Conservation (phyloP, 2,888 invertebrate species). For the Oligia latruncula region DNA sequence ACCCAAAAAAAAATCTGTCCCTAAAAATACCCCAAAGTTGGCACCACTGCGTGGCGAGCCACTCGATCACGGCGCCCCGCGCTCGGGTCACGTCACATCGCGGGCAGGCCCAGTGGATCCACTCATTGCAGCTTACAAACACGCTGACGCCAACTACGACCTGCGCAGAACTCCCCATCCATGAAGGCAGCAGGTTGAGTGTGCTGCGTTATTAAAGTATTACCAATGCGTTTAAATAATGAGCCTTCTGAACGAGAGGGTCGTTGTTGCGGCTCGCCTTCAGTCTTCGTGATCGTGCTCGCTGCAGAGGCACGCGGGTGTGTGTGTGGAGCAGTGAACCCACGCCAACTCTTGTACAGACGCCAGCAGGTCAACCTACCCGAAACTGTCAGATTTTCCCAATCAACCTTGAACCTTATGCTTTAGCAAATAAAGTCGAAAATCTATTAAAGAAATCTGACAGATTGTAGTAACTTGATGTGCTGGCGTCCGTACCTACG, state of each 20-base stretch:
- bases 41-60: background rate
- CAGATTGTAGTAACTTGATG: too few relatives aligned
- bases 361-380: too few relatives aligned
- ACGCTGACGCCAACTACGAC: background rate
- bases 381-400: too few relatives aligned
- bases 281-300: background rate
- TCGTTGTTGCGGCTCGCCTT: background rate
- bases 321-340: background rate
- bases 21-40: too few relatives aligned
- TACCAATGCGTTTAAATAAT: background rate
- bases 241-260: background rate
- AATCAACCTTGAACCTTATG: too few relatives aligned
- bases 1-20: too few relatives aligned
- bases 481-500: too few relatives aligned
- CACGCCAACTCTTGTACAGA: background rate
- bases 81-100: background rate
- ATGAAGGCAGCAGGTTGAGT: background rate
- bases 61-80: constrained; percentile 6
- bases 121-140: background rate
- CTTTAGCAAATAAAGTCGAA: too few relatives aligned
- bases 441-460: too few relatives aligned
- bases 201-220: background rate
- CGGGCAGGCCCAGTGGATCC: background rate
- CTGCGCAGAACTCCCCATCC: background rate
- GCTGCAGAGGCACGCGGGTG: background rate